Evolutionary conservation across 2,113 vertebrate species (phyloP), one percentile per base, ranked within the genome.

Genomic region (Cariama cristata): DNA sequence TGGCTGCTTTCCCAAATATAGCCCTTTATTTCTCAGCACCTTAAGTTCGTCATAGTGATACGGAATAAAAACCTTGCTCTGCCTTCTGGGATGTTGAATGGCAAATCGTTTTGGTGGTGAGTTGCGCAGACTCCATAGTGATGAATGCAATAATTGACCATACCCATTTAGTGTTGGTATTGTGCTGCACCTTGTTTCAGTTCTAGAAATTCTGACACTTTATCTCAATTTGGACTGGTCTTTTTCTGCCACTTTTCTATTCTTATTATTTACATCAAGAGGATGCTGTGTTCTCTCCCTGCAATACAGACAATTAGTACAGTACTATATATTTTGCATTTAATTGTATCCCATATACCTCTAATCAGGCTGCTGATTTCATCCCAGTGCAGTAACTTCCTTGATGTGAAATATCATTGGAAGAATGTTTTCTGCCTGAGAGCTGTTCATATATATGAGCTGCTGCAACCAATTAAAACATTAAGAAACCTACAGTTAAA

Each of bases 401-500:
- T 84, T 67, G 60, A 67, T 53, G 60, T 28, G 76, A 93, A 92
- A 92, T 86, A 81, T 75, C 42, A 71, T 66, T 64, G 27, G 44
- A 81, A 67, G 52, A 92, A 84, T 49, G 22, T 79, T 91, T 97
- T 87, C 77, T 84, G 68, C 47, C 62, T 60, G 60, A 93, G 84
- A 87, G 14, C 24, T 0, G 0, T 86, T 94, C 63, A n/a, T 45
- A 76, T 71, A 66, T 66, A 83, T 47, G 69, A 86, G 24, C 80
- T 91, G 87, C 84, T 93, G 80, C 77, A 96, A 92, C 72, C 68
- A 94, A 85, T 90, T 93, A 97, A 93, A 94, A 94, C n/a, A 91
- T 91, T 93, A 90, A 77, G 64, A 42, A 88, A 86, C 40, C 16
- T 71, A 81, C 38, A 72, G 88, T 91, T 95, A 79, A 94, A 90